phyloP scores from a whole-genome alignment of 2,797 vertebrate genomes.

The Hapalemur alaotrensis region DNA sequence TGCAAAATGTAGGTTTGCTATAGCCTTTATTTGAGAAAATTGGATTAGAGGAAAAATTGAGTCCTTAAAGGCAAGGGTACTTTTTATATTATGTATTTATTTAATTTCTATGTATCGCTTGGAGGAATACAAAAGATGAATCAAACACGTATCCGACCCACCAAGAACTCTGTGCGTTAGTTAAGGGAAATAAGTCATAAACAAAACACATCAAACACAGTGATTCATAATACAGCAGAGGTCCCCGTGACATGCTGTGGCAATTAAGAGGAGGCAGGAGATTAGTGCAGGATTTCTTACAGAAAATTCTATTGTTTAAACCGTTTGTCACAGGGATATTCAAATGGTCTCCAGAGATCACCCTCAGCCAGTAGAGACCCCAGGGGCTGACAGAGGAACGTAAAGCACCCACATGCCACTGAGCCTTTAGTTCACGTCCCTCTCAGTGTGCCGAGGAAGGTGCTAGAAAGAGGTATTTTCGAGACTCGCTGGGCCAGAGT shows the following conservation, averaged over 20 bases:
- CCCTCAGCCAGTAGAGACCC: neutral
- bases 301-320: neutral
- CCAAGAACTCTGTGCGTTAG: neutral
- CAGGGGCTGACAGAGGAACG: rapidly evolving
- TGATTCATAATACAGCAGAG: neutral
- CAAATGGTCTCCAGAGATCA: neutral
- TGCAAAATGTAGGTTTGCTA: neutral
- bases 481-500: neutral
- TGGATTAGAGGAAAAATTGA: neutral
- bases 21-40: neutral
- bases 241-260: rapidly evolving
- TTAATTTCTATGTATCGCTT: neutral
- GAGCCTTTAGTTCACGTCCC: neutral
- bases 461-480: neutral
- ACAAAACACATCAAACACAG: neutral
- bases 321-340: neutral
- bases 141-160: neutral
- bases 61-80: neutral
- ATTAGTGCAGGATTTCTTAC: neutral
- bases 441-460: neutral
- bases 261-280: neutral
- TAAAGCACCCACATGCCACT: neutral
- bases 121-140: neutral
- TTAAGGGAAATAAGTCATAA: neutral
- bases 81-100: neutral